These are phyloP conservation scores for Leucoptera coffeella DNA, from an alignment of 2,888 invertebrate species.

Conservation along the genomic window DNA sequence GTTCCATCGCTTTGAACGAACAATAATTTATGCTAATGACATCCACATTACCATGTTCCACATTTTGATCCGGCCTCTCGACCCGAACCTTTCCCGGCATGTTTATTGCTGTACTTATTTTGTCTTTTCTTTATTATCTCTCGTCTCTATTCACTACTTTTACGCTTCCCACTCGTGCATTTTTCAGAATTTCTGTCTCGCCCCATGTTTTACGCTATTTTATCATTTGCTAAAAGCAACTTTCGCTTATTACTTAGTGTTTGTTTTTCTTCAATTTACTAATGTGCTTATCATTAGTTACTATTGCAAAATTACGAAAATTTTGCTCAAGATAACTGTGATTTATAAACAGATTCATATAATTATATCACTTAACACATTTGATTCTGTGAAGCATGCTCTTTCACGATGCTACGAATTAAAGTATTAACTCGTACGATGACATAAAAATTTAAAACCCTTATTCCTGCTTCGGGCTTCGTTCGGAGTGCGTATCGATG, in stretches of 20 bases:
- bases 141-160: slow-evolving; percentile 23
- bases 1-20: slow-evolving; percentile 20
- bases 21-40: slow-evolving; percentile 48
- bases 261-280: too few relatives aligned
- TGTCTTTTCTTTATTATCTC: slow-evolving; percentile 37
- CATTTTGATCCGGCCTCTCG: slow-evolving; percentile 21
- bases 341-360: too few relatives aligned
- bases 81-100: slow-evolving; percentile 29
- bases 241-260: too few relatives aligned
- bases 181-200: slow-evolving; percentile 23
- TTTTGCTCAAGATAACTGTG: too few relatives aligned
- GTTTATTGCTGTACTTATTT: slow-evolving; percentile 35
- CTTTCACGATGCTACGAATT: too few relatives aligned
- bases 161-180: slow-evolving; percentile 12
- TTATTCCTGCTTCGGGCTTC: slow-evolving; percentile 50
- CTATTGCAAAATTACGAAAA: too few relatives aligned
- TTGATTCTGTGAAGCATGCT: too few relatives aligned
- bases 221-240: slow-evolving; percentile 19
- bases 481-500: slow-evolving; percentile 49
- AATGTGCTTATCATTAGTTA: too few relatives aligned
- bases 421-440: too few relatives aligned
- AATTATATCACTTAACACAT: too few relatives aligned
- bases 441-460: too few relatives aligned
- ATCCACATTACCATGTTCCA: slow-evolving; percentile 39
- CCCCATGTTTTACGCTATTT: slow-evolving; percentile 14